Percentiles rank a stretch among this genome's conserved stretches.
Conservation (phyloP, 1,140 invertebrate genomes). For the Diabrotica virgifera region DNA sequence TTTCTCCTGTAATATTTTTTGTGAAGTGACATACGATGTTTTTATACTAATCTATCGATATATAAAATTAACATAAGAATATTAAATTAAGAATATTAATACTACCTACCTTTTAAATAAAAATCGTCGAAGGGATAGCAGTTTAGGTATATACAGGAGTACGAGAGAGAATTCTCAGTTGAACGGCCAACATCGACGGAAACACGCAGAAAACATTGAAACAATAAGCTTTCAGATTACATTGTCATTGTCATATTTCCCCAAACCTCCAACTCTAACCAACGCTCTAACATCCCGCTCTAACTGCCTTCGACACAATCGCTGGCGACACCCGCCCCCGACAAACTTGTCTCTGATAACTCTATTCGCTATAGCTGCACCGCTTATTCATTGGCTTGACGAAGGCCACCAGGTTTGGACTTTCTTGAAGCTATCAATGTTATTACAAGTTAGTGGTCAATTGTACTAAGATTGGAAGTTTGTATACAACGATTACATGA, state of each 20-base stretch:
- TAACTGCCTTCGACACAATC: constrained; percentile 9
- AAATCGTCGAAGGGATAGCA: too few relatives aligned
- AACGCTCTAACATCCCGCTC: not conserved
- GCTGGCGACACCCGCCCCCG: not conserved
- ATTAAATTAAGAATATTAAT: too few relatives aligned
- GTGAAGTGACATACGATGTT: too few relatives aligned
- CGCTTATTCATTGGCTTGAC: not conserved
- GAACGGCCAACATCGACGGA: not conserved
- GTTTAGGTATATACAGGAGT: not conserved
- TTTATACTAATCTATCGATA: too few relatives aligned
- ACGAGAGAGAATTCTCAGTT: not conserved
- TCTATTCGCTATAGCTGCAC: constrained; percentile 3
- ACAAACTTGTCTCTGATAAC: constrained; percentile 12
- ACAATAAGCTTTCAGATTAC: constrained; percentile 10
- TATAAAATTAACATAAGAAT: too few relatives aligned
- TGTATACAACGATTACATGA: too few relatives aligned
- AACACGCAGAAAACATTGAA: constrained; percentile 5
- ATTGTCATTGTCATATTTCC: constrained; percentile 6
- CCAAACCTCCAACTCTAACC: not conserved
- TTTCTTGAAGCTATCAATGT: too few relatives aligned
- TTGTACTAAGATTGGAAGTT: too few relatives aligned
- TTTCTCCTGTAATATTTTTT: too few relatives aligned
- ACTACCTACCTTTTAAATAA: too few relatives aligned
- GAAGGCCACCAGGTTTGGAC: not conserved
- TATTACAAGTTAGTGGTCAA: too few relatives aligned